These are phyloP conservation scores for Nymphalis urticae DNA, from an alignment of 2,888 invertebrate genomes.

Conservation along the genomic window DNA sequence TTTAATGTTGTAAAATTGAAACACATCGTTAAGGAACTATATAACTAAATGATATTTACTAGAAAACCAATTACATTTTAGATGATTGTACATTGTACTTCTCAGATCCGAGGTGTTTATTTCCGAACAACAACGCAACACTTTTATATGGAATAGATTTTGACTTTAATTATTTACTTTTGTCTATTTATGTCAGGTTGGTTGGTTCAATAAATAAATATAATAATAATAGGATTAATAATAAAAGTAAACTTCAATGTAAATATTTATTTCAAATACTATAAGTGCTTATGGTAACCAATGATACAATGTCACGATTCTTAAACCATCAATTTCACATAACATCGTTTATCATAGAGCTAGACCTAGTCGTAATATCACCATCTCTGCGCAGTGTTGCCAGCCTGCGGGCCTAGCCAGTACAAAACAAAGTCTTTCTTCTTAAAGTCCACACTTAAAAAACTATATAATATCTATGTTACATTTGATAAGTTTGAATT, in stretches of 20 bases:
- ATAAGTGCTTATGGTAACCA: constrained; percentile 80
- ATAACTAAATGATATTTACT: too few species aligned
- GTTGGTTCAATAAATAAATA: too few species aligned
- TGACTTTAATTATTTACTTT: too few species aligned
- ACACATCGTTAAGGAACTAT: too few species aligned
- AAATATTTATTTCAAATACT: constrained; percentile 82
- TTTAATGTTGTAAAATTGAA: too few species aligned
- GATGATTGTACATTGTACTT: too few species aligned
- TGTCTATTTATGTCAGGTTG: too few species aligned
- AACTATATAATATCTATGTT: constrained; percentile 54
- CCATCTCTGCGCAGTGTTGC: constrained; percentile 62
- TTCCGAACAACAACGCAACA: too few species aligned
- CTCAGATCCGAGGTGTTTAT: too few species aligned
- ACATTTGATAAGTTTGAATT: constrained; percentile 34
- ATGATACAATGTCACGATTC: constrained; percentile 75
- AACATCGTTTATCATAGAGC: constrained; percentile 60
- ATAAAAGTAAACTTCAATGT: constrained; percentile 61
- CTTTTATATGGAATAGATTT: too few species aligned
- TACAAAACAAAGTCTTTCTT: constrained; percentile 45
- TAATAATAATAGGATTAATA: not conserved
- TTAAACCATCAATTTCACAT: constrained; percentile 58
- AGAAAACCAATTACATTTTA: too few species aligned
- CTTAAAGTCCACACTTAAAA: constrained; percentile 65
- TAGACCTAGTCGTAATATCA: constrained; percentile 74
- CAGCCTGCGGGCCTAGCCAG: constrained; percentile 54